These are phyloP conservation scores for Chrysogorgia sp. DNA, from an alignment of 92 coral and sea anemone species.

Conservation along the genomic window DNA sequence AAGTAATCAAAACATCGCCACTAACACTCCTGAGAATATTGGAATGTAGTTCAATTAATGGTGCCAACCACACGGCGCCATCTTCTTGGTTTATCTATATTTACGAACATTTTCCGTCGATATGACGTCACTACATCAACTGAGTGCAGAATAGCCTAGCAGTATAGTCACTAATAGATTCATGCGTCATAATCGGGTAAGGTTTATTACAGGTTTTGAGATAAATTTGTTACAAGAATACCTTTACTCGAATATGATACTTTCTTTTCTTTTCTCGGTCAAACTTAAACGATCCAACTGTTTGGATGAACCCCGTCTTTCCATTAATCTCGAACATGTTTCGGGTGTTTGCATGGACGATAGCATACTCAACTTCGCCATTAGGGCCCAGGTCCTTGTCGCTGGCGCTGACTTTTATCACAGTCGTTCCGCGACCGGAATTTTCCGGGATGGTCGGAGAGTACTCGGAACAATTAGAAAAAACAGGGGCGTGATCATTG, in stretches of 20 bases:
- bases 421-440: constrained; percentile 64
- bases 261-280: constrained; percentile 75
- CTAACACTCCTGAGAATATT: no score
- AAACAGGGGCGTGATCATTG: constrained; percentile 90
- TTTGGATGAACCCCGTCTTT: constrained; percentile 73
- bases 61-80: no score
- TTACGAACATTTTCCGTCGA: no score
- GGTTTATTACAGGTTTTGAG: no score
- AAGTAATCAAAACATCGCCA: no score
- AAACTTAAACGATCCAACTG: constrained; percentile 65
- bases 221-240: no score
- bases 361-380: constrained; percentile 78
- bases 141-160: no score
- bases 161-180: no score
- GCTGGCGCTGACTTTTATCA: constrained; percentile 81
- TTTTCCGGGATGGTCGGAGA: constrained; percentile 76
- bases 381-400: constrained; percentile 84
- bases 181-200: no score
- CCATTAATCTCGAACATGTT: constrained; percentile 70
- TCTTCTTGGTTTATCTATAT: no score
- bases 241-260: constrained; percentile 68
- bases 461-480: constrained; percentile 75
- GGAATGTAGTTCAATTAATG: no score
- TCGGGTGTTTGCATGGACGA: constrained; percentile 58
- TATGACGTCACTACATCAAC: no score